Conservation (phyloP, 2,888 invertebrate species). For the Dasysyrphus tricinctus region DNA sequence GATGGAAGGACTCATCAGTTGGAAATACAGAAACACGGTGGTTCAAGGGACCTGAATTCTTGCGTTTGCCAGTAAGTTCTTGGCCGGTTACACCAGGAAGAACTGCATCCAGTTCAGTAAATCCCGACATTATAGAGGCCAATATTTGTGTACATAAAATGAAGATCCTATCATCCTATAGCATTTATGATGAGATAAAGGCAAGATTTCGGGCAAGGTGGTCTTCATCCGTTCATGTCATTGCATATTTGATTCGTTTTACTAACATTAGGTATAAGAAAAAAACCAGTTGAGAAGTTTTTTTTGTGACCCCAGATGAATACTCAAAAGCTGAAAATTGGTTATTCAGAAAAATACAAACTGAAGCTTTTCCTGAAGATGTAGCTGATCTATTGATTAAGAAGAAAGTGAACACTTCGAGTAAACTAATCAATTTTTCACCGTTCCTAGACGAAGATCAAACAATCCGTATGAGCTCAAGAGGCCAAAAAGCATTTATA, state of each 20-base stretch:
- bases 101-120: neutral
- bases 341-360: constrained; percentile 7
- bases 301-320: neutral
- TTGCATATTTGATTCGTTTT: neutral
- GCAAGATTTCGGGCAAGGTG: neutral
- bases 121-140: neutral
- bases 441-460: constrained; percentile 18
- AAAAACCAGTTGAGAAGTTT: neutral
- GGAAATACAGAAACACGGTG: constrained; percentile 19
- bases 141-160: neutral
- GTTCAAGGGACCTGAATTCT: constrained; percentile 32
- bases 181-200: neutral
- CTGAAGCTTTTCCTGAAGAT: neutral
- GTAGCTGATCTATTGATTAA: neutral
- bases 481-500: neutral
- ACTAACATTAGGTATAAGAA: neutral
- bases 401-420: neutral
- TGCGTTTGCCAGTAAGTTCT: neutral
- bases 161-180: neutral
- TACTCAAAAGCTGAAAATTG: neutral
- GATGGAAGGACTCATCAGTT: constrained; percentile 27
- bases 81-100: constrained; percentile 22
- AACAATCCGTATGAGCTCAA: constrained; percentile 18
- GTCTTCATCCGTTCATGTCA: neutral
- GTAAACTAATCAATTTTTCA: constrained; percentile 3